These are phyloP conservation scores for Sorex araneus DNA, from an alignment of 2,113 vertebrate species.

Conservation along the genomic window DNA sequence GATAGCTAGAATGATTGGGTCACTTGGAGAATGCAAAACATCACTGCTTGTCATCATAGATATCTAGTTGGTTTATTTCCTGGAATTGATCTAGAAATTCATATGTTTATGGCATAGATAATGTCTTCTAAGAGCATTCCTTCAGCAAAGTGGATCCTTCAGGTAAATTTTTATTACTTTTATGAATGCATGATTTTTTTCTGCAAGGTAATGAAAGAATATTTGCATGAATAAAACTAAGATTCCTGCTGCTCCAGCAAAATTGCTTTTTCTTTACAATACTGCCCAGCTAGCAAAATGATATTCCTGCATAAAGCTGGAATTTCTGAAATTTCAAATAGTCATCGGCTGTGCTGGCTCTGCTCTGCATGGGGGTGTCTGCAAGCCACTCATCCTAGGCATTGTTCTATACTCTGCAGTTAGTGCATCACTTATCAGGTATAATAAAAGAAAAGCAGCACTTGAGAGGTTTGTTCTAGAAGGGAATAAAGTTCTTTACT, in stretches of 20 bases:
- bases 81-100: conserved; percentile 90
- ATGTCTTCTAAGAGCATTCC: conserved; percentile 93
- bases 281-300: conserved; percentile 76
- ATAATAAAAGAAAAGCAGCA: not conserved
- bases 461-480: conserved; percentile 32
- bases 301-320: conserved; percentile 71
- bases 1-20: not conserved
- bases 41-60: conserved; percentile 49
- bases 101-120: conserved; percentile 97
- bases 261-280: conserved; percentile 83
- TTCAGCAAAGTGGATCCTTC: conserved; percentile 90
- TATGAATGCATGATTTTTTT: conserved; percentile 89
- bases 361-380: conserved; percentile 82
- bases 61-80: conserved; percentile 81
- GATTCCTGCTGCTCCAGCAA: conserved; percentile 85
- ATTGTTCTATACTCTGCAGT: conserved; percentile 75
- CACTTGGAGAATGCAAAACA: not conserved
- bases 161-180: conserved; percentile 92
- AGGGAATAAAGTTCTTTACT: not conserved
- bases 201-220: conserved; percentile 85
- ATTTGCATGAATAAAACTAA: conserved; percentile 88
- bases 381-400: conserved; percentile 75
- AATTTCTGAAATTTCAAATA: conserved; percentile 71
- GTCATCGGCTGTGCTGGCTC: conserved; percentile 78
- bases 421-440: conserved; percentile 5